A percentile compares a stretch with the other conserved stretches of the same genome.
phyloP scores from a whole-genome alignment of 2,797 vertebrate genomes.

The Holocentrus rufus region DNA sequence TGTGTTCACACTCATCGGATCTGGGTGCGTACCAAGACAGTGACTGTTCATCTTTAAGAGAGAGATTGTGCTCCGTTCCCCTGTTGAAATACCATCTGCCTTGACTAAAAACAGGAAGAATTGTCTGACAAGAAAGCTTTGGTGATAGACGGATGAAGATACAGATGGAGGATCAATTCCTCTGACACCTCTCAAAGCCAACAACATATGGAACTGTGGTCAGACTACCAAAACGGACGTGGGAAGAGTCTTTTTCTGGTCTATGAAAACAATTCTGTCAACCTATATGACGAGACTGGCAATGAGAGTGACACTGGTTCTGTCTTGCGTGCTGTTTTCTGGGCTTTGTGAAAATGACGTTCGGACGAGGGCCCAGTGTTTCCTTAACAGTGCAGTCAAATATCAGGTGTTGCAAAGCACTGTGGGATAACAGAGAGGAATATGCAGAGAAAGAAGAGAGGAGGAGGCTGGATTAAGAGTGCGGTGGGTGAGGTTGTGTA shows the following conservation, averaged over 20 bases:
- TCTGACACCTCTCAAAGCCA: too few relatives aligned
- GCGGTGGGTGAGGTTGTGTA: neutral
- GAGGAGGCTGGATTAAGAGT: neutral
- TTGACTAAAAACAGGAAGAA: neutral
- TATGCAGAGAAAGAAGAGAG: neutral
- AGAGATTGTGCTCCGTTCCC: neutral
- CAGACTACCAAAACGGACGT: too few relatives aligned
- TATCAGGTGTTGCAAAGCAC: neutral
- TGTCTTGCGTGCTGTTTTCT: neutral
- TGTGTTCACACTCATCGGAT: slow-evolving; percentile 24
- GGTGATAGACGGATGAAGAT: too few relatives aligned
- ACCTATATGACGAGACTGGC: neutral
- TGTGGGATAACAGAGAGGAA: neutral
- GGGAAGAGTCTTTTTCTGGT: too few relatives aligned
- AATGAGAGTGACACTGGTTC: too few relatives aligned
- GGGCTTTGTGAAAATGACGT: neutral
- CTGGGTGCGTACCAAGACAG: neutral
- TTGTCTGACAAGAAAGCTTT: neutral
- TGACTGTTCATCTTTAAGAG: slow-evolving; percentile 21
- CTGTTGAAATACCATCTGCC: too few relatives aligned
- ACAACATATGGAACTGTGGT: too few relatives aligned
- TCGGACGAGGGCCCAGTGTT: neutral
- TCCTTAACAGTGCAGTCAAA: neutral
- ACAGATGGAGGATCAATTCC: too few relatives aligned
- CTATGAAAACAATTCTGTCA: too few relatives aligned